Base-by-base conservation (phyloP, 2,888 invertebrate species). In the Cetonia aurata region DNA sequence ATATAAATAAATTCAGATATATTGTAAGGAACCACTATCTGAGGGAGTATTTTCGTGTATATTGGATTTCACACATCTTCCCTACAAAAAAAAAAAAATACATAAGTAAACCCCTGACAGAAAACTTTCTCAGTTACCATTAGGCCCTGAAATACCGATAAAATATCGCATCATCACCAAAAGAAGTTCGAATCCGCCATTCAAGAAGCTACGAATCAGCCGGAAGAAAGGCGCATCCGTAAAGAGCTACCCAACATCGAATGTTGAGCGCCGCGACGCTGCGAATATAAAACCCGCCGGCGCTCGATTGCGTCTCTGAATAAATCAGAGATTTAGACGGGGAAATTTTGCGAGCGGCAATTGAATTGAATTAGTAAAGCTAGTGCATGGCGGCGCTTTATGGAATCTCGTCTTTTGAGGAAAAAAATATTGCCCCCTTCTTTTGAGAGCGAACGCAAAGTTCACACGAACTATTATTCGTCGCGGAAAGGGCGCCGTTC, bases 251-350 rank as follows among this genome's bases (percentile, higher is more conserved):
- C 62, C 12, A 65, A 65, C 25, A 25, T 37, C 37, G 10, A 1
- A 6, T 10, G 37, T 6, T 8, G 37, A 6, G 10, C 46, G 62
- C 15, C 37, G n/a, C 31, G 62, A 15, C 62, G 62, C 33, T 33
- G 33, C 50, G 62, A 65, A 65, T 52, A 37, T 41, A 65, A 65
- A 65, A 50, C 37, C 50, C 50, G 52, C 50, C 50, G 62, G 10
- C 62, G 62, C 37, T 48, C 62, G 48, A 62, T 62, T 33, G 62
- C 48, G 48, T 48, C 46, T 65, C 50, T 65, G 62, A 65, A 65
- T 65, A 65, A 65, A 65, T 50, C 62, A 65, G 62, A 65, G 62
- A 65, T 65, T 65, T 37, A 65, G 62, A 50, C 62, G 62, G 50
- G 9, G 37, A 17, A 37, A 50, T 50, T 41, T 41, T 65, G 19